Percentiles rank a stretch among this genome's conserved stretches.
These are phyloP conservation scores for Eulimnadia texana DNA, from an alignment of 1,140 invertebrate genomes.

Conservation along the genomic window DNA sequence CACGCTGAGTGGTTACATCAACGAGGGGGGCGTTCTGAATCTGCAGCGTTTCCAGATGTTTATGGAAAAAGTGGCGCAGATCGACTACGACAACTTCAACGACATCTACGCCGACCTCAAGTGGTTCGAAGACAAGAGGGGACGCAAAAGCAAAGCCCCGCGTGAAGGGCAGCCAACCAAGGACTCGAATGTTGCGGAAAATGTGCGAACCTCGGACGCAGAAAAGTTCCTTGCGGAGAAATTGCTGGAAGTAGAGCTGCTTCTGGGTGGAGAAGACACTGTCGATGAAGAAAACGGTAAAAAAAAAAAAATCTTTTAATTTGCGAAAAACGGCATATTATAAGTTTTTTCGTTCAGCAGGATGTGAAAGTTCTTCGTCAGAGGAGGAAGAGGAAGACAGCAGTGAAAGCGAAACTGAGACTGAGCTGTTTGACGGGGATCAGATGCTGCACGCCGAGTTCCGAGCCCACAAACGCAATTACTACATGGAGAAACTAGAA, in stretches of 20 bases:
- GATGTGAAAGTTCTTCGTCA: too few relatives aligned
- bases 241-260: conserved; percentile 17
- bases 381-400: conserved; percentile 23
- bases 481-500: conserved; percentile 81
- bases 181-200: too few relatives aligned
- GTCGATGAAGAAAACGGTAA: conserved; percentile 19
- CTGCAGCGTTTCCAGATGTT: conserved; percentile 73
- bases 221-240: conserved; percentile 17
- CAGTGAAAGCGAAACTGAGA: conserved; percentile 27
- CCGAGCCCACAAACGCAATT: conserved; percentile 68
- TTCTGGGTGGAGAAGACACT: conserved; percentile 10
- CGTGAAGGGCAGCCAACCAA: too few relatives aligned
- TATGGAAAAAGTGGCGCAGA: conserved; percentile 54
- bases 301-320: conserved; percentile 20
- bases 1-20: conserved; percentile 78
- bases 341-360: too few relatives aligned
- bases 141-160: too few relatives aligned
- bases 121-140: conserved; percentile 52
- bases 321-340: too few relatives aligned
- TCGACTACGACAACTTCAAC: conserved; percentile 71
- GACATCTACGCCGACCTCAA: conserved; percentile 71
- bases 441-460: conserved; percentile 49
- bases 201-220: not conserved
- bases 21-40: conserved; percentile 74
- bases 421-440: conserved; percentile 30